Percentiles rank a stretch among this genome's conserved stretches.
Conservation (phyloP, 2,888 invertebrate genomes). For the Azorinus chamasolen region DNA sequence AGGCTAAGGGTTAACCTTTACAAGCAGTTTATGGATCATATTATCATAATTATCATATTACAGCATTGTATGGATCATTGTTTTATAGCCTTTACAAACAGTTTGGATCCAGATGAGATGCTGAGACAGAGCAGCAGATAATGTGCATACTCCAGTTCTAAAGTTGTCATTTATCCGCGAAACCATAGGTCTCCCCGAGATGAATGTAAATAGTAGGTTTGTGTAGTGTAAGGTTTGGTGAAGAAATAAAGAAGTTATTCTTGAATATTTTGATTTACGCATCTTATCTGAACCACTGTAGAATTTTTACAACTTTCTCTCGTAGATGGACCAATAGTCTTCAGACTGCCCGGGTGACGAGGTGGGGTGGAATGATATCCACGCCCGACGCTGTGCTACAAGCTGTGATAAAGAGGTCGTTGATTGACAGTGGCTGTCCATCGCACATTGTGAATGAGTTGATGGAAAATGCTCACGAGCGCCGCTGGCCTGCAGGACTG, state of each 20-base stretch:
- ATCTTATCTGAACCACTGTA: no score
- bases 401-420: slow-evolving; percentile 96
- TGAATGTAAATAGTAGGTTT: no score
- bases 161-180: background rate
- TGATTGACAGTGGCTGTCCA: slow-evolving; percentile 97
- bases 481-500: slow-evolving; percentile 97
- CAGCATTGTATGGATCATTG: no score
- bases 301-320: background rate
- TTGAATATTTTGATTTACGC: no score
- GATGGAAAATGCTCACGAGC: slow-evolving; percentile 99
- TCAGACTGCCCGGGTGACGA: slow-evolving; percentile 91
- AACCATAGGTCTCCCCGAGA: background rate
- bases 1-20: no score
- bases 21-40: no score
- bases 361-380: slow-evolving; percentile 99
- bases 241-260: no score
- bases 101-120: no score
- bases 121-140: no score
- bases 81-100: no score
- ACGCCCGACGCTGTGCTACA: slow-evolving; percentile 97
- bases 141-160: background rate
- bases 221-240: no score
- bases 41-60: no score
- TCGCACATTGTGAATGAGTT: slow-evolving; percentile 96
- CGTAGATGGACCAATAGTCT: slow-evolving; percentile 84